Evolutionary conservation across 2,113 vertebrate species (phyloP).

Genomic region (Corvus moneduloides): DNA sequence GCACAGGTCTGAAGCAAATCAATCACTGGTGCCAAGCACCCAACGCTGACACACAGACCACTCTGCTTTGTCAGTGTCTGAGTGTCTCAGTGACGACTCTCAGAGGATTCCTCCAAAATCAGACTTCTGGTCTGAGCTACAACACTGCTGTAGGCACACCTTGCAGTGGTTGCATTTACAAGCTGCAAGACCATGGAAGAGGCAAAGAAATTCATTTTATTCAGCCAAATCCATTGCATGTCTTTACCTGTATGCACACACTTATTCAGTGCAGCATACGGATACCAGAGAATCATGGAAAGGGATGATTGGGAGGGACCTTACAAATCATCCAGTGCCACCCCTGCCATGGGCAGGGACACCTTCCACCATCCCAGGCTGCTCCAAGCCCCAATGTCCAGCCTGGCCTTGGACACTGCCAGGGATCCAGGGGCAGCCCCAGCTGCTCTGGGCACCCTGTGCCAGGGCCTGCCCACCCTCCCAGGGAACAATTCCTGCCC

Average conservation of each 20-base stretch:
- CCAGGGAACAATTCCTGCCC: neutral
- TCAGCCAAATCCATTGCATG: neutral
- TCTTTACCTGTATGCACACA: neutral
- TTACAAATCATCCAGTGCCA: neutral
- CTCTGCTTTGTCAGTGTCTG: neutral
- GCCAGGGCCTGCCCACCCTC: neutral
- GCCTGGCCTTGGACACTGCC: neutral
- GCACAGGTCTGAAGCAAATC: neutral
- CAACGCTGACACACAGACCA: neutral
- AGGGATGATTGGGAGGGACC: neutral
- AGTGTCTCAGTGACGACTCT: neutral
- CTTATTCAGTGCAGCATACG: neutral
- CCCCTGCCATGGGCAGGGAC: neutral
- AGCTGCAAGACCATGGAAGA: neutral
- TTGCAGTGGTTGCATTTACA: neutral
- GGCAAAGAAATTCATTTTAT: neutral
- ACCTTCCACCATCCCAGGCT: neutral
- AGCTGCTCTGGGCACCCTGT: neutral
- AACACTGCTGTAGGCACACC: neutral
- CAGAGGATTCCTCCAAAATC: neutral
- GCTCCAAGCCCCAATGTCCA: neutral
- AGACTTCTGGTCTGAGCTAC: neutral
- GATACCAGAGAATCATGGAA: neutral
- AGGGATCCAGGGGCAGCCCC: neutral
- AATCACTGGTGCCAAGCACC: neutral